Conservation (phyloP, 2,797 vertebrate species). For the Microctenopoma stevenorrisi region DNA sequence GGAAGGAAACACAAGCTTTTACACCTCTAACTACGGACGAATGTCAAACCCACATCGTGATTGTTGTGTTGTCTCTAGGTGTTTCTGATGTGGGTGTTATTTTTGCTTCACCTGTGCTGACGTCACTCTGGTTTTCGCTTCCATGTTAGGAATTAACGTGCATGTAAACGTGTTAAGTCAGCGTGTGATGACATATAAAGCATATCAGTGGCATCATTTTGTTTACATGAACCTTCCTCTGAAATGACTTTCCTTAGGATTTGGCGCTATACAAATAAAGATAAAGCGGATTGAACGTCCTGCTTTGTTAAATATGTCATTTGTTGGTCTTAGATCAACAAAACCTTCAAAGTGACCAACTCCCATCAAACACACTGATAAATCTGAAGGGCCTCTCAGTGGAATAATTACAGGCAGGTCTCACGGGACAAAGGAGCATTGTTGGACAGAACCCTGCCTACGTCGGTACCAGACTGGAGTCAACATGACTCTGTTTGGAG, state of each 20-base stretch:
- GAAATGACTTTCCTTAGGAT: too few species aligned
- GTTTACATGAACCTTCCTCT: too few species aligned
- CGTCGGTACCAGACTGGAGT: conserved; percentile 12
- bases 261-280: too few species aligned
- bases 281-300: too few species aligned
- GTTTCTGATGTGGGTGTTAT: not conserved
- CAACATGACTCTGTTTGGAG: rapidly evolving
- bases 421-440: conserved; percentile 65
- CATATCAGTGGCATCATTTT: too few species aligned
- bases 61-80: not conserved
- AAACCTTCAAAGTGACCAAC: not conserved
- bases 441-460: conserved; percentile 45
- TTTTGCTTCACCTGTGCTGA: not conserved
- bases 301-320: too few species aligned
- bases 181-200: too few species aligned
- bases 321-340: not conserved
- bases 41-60: too few species aligned
- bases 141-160: not conserved
- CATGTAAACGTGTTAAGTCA: too few species aligned
- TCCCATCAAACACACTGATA: conserved; percentile 33
- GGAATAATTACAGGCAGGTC: conserved; percentile 56
- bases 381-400: conserved; percentile 63
- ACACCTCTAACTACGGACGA: too few species aligned
- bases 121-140: not conserved
- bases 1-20: too few species aligned